Evolutionary conservation across 2,888 invertebrate genomes (phyloP).

Genomic region (Yponomeuta sedellus): DNA sequence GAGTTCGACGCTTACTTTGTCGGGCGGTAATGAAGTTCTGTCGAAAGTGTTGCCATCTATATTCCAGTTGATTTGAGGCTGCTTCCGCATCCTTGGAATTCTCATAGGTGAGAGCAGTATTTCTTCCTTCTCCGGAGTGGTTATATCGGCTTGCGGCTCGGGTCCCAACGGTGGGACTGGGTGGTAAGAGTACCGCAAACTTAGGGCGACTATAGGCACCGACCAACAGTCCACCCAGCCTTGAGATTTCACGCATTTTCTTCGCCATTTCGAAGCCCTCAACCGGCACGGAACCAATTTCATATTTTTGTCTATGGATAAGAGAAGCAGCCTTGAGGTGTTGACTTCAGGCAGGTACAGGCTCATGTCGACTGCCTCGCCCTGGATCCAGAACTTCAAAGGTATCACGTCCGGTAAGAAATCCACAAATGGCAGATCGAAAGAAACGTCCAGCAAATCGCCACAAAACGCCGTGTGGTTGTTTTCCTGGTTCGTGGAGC

Average conservation of each 20-base stretch:
- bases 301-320: conserved; percentile 91
- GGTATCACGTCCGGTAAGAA: conserved; percentile 94
- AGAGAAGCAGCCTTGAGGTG: conserved; percentile 87
- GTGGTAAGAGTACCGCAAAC: conserved; percentile 93
- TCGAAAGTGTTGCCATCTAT: conserved; percentile 88
- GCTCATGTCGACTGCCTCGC: conserved; percentile 93
- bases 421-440: conserved; percentile 95
- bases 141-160: conserved; percentile 92
- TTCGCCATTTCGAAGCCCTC: conserved; percentile 84
- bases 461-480: conserved; percentile 96
- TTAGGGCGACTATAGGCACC: conserved; percentile 94
- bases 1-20: conserved; percentile 92
- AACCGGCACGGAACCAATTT: conserved; percentile 83
- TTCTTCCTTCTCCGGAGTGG: conserved; percentile 96
- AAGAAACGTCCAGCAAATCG: conserved; percentile 93
- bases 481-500: conserved; percentile 96
- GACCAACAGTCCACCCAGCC: conserved; percentile 99
- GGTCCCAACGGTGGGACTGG: conserved; percentile 93
- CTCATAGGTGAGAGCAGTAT: conserved; percentile 93
- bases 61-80: conserved; percentile 81
- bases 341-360: conserved; percentile 94
- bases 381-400: conserved; percentile 95
- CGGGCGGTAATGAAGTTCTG: conserved; percentile 88
- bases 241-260: conserved; percentile 80
- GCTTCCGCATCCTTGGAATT: conserved; percentile 86